Percentiles rank a stretch among this genome's conserved stretches.
These are phyloP conservation scores for Cyclopterus lumpus DNA, from an alignment of 2,797 vertebrate species.

Conservation along the genomic window DNA sequence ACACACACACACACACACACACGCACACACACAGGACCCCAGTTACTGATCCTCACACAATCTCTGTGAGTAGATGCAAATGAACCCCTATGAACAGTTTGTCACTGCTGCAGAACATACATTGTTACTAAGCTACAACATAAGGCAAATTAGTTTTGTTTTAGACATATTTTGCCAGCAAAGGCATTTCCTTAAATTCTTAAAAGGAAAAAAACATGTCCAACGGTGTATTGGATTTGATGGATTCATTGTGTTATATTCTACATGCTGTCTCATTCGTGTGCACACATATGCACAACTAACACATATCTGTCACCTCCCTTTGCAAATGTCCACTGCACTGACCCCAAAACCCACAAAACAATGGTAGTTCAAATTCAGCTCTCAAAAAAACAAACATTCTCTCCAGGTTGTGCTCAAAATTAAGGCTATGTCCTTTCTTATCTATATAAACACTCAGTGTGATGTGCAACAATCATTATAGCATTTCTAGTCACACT, in stretches of 20 bases:
- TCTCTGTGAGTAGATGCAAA: slow-evolving; percentile 3
- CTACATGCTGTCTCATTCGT: not conserved
- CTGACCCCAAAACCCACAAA: not conserved
- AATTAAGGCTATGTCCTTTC: not conserved
- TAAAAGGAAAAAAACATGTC: not conserved
- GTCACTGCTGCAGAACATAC: not conserved
- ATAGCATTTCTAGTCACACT: not conserved
- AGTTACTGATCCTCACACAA: slow-evolving; percentile 13
- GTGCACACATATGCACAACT: not conserved
- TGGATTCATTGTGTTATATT: not conserved
- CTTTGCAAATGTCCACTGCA: not conserved
- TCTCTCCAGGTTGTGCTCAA: not conserved
- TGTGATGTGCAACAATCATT: not conserved
- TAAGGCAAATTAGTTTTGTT: not conserved
- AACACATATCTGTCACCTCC: slow-evolving; percentile 14
- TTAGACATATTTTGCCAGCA: not conserved
- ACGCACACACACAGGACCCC: not conserved
- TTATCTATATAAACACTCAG: not conserved
- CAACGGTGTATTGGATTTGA: not conserved
- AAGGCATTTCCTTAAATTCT: not conserved
- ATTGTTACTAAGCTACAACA: not conserved
- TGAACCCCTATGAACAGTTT: not conserved
- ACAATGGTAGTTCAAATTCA: not conserved
- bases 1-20: slow-evolving; percentile 18
- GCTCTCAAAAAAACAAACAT: not conserved